phyloP scores from a whole-genome alignment of 2,888 invertebrate genomes.

The Tinea pellionella region DNA sequence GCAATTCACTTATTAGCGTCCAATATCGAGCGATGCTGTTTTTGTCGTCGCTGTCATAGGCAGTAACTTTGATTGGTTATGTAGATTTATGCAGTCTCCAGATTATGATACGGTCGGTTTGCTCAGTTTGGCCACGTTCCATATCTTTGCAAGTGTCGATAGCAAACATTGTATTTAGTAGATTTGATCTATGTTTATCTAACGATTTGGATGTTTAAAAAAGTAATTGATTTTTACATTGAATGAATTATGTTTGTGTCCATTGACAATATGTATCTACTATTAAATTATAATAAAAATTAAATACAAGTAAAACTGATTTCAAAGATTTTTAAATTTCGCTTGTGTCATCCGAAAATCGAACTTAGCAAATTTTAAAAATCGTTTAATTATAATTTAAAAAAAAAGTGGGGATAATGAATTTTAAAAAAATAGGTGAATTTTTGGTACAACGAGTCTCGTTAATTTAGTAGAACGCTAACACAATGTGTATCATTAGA shows the following conservation, averaged over 20 bases:
- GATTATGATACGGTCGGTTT: slow-evolving; percentile 54
- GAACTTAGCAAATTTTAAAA: no score
- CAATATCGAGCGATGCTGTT: slow-evolving; percentile 23
- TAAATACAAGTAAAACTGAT: no score
- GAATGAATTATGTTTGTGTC: no score
- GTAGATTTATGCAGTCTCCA: slow-evolving; percentile 54
- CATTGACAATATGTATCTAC: no score
- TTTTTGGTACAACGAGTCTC: no score
- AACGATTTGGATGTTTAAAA: neutral
- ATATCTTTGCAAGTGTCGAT: slow-evolving; percentile 46
- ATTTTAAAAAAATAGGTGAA: no score
- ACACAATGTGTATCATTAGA: neutral
- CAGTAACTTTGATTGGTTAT: slow-evolving; percentile 37
- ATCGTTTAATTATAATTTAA: no score
- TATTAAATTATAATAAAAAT: no score
- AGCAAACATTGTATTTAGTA: slow-evolving; percentile 23
- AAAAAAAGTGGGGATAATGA: no score
- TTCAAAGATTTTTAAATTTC: no score
- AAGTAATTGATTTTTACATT: no score
- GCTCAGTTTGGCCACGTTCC: slow-evolving; percentile 42
- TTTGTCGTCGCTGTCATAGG: slow-evolving; percentile 36
- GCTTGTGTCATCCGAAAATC: no score
- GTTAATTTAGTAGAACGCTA: neutral
- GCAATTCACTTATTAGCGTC: slow-evolving; percentile 15
- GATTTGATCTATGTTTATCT: slow-evolving; percentile 27